Evolutionary conservation across 2,797 vertebrate genomes (phyloP), one percentile per base, ranked within the genome.

Genomic region (Amniataba percoides): DNA sequence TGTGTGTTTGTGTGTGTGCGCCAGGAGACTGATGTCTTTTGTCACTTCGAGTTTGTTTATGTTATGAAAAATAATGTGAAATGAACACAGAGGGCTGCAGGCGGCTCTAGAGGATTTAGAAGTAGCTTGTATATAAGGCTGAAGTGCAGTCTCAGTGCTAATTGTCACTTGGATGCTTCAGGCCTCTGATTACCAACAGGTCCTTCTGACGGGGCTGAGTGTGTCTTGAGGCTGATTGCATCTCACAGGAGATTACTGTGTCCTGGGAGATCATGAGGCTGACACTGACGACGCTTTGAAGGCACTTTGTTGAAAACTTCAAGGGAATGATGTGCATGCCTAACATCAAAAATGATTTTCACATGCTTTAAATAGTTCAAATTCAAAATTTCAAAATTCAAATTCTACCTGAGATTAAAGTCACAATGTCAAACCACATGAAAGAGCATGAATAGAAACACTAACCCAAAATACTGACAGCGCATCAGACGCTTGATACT

Each of bases 121-220:
- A 42, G 56, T 31, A 45, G 56, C 52, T 69, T 42, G 27, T 74
- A 49, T 71, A 64, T 68, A 62, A 58, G 42, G 62, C 15, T 78
- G 53, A 76, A 83, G 83, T 78, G 73, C 67, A 79, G 82, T 87
- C 58, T 71, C 76, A 77, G 78, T 83, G 53, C 27, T 86, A 89
- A 91, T 86, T 84, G 82, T 76, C 74, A 72, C 69, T 76, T 55
- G 74, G 72, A 73, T 36, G 61, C 79, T 85, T 62, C 57, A 23
- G 70, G 68, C 73, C 68, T 72, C 55, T 93, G 90, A 91, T 94
- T 92, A 85, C 79, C 63, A 80, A 74, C 72, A 27, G 61, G 80
- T 74, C 66, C 82, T 86, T 78, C 71, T 92, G 86, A 87, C 81
- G 64, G 82, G 79, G 82, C 55, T 5, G 56, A 83, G 83, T 86